Evolutionary conservation across 2,888 invertebrate species (phyloP).

Genomic region (Abrostola triplasia): DNA sequence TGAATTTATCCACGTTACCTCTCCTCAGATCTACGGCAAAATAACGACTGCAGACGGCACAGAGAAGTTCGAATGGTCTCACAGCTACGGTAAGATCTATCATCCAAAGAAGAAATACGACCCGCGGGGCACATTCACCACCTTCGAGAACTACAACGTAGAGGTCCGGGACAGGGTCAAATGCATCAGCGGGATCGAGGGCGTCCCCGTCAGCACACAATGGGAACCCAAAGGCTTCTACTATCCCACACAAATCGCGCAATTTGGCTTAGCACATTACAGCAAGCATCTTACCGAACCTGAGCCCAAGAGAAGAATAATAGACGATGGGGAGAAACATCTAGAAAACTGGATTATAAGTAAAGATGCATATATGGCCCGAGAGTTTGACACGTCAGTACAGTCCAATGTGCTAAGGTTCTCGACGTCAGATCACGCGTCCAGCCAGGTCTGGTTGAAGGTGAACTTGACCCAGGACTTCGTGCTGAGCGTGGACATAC

Average conservation of each 20-base stretch:
- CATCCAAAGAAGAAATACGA: slow-evolving; percentile 96
- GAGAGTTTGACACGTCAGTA: slow-evolving; percentile 88
- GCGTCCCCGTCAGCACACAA: slow-evolving; percentile 98
- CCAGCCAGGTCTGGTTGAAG: slow-evolving; percentile 91
- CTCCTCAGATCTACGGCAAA: slow-evolving; percentile 93
- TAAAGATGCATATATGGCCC: slow-evolving; percentile 90
- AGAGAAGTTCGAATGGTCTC: slow-evolving; percentile 97
- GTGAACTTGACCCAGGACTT: slow-evolving; percentile 89
- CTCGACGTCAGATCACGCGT: slow-evolving; percentile 91
- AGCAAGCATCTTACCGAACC: slow-evolving; percentile 97
- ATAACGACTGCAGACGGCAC: slow-evolving; percentile 91
- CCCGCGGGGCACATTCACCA: slow-evolving; percentile 96
- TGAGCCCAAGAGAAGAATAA: slow-evolving; percentile 90
- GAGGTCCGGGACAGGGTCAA: slow-evolving; percentile 98
- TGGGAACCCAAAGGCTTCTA: slow-evolving; percentile 99
- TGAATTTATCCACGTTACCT: background rate
- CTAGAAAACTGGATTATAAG: slow-evolving; percentile 92
- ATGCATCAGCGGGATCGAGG: slow-evolving; percentile 97
- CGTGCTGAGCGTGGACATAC: slow-evolving; percentile 92
- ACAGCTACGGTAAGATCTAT: slow-evolving; percentile 97
- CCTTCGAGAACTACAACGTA: slow-evolving; percentile 99
- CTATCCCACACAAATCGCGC: slow-evolving; percentile 99
- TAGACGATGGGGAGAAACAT: slow-evolving; percentile 93
- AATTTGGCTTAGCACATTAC: slow-evolving; percentile 99
- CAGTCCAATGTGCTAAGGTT: slow-evolving; percentile 91